Conservation (phyloP, 2,797 vertebrate genomes). For the Phataginus tricuspis region DNA sequence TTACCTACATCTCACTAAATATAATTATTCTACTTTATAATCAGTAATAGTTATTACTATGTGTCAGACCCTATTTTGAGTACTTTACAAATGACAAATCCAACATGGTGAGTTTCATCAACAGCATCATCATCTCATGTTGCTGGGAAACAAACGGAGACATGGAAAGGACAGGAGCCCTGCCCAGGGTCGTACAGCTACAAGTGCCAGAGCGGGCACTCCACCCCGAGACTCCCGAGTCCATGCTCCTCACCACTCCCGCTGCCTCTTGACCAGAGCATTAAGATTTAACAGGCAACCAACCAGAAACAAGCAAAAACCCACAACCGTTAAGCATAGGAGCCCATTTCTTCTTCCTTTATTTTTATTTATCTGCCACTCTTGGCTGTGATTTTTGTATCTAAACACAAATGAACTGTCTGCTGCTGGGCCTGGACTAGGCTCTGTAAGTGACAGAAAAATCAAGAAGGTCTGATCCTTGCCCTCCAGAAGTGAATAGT, state of each 20-base stretch:
- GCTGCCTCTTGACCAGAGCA: neutral
- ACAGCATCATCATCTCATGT: neutral
- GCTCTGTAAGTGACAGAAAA: neutral
- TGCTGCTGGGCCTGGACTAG: neutral
- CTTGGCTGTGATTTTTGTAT: neutral
- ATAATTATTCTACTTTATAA: neutral
- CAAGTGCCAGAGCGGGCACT: neutral
- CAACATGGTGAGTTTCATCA: neutral
- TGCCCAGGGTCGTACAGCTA: neutral
- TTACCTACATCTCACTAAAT: neutral
- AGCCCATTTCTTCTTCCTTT: neutral
- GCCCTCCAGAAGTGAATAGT: neutral
- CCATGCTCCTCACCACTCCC: neutral
- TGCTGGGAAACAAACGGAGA: neutral
- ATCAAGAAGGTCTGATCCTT: neutral
- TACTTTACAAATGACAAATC: neutral
- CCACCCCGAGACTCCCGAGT: neutral
- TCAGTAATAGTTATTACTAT: neutral
- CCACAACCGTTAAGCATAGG: neutral
- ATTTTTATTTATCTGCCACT: neutral
- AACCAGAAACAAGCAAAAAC: neutral
- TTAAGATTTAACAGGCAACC: neutral
- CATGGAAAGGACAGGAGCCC: neutral
- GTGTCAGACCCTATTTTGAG: neutral
- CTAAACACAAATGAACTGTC: neutral